Percentiles rank a stretch among this genome's conserved stretches.
Conservation (phyloP, 2,113 vertebrate species). For the Ceyx cyanopectus region DNA sequence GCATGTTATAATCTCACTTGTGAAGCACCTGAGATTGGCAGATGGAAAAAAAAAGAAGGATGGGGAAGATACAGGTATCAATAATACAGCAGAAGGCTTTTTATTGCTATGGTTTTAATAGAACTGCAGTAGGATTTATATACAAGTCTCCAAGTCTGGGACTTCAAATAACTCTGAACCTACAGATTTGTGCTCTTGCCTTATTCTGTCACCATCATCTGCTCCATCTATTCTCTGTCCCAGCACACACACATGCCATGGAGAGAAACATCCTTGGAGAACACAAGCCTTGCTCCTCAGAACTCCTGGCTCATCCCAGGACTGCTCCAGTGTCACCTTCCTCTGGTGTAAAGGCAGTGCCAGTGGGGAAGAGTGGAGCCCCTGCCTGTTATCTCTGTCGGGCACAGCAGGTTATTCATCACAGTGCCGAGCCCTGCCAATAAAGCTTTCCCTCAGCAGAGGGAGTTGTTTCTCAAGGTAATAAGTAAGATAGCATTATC, state of each 20-base stretch:
- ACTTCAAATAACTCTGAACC: constrained; percentile 1
- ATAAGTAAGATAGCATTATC: constrained; percentile 58
- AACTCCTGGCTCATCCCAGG: background rate
- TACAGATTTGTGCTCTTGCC: background rate
- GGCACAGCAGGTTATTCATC: background rate
- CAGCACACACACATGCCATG: fast-evolving
- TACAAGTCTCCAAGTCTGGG: background rate
- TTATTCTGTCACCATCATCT: background rate
- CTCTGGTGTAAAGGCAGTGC: background rate
- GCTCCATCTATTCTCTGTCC: background rate
- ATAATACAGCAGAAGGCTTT: background rate
- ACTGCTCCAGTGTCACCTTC: background rate
- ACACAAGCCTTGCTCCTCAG: fast-evolving
- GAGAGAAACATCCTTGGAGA: background rate
- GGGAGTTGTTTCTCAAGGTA: constrained; percentile 75
- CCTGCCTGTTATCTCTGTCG: fast-evolving
- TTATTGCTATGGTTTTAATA: background rate
- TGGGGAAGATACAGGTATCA: background rate
- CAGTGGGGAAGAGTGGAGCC: background rate
- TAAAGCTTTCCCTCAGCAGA: constrained; percentile 71
- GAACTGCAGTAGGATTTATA: background rate
- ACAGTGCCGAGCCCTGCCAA: background rate
- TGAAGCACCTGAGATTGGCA: background rate
- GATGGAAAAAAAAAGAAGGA: background rate
- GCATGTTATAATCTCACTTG: background rate